Base-by-base conservation (phyloP, 1,140 invertebrate species). In the Hormaphis cornu region DNA sequence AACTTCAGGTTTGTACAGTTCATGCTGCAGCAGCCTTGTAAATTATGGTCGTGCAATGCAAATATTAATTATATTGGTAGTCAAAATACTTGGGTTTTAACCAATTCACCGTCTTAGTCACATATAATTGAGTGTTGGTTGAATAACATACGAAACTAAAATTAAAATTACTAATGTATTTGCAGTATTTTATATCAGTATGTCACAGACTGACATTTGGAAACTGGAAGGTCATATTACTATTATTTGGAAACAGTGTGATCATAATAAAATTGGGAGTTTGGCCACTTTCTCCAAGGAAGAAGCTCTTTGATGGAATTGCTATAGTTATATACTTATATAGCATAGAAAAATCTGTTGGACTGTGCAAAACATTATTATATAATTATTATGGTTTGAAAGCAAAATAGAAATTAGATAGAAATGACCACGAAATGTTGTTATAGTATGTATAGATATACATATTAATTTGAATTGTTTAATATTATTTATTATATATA, bases 301-400 rank as follows among this genome's bases (percentile, higher is more conserved):
- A 40, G 3, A 58, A 58, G 33, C 40, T 26, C 20, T 58, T 58
- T 24, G 35, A 58, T 37, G 35, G 14, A 58, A 58, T 58, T 37
- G 20, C 40, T 58, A 58, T 58, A 58, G n/a, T n/a, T n/a, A n/a
- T n/a, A n/a, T n/a, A n/a, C n/a, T n/a, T n/a, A n/a, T n/a, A 40
- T 40, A 58, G 7, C 33, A 24, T 35, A 14, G n/a, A 40, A 58
- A 54, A 40, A 58, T 22, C 35, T 58, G 40, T 40, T 40, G 54
- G 54, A 35, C 35, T 35, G 53, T 56, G 30, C 53, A 56, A 56
- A 56, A 58, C 33, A 22, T 58, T 58, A 58, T 58, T 58, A 58
- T 37, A n/a, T n/a, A n/a, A n/a, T 14, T 40, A 26, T 40, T 37
- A 58, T 22, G 33, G 18, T 35, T 22, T 56, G 53, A 56, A 56